Evolutionary conservation across 2,797 vertebrate genomes (phyloP), one percentile per base, ranked within the genome.

Genomic region (Amblyraja radiata): DNA sequence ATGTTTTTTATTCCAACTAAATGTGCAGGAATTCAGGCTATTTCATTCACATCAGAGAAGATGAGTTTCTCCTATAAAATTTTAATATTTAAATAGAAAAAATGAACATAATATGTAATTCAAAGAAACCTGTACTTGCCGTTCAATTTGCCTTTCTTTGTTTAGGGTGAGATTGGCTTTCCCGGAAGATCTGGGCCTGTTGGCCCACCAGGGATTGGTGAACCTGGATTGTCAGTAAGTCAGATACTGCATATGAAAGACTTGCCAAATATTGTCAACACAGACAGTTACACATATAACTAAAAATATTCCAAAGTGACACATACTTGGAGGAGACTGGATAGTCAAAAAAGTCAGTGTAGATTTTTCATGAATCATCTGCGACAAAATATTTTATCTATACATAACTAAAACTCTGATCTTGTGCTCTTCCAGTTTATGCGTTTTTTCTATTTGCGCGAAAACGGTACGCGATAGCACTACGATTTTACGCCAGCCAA

Each of bases 151-250:
- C 94, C 80, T 79, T 80, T 96, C 78, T 93, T 13, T 96, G 94
- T 95, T 18, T 94, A 99, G 98, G 98, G 98, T 94, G 97, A 98
- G 94, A 95, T 95, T 0, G 98, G 98, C 93, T 95, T 97, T 95
- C 97, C 96, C 94, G 98, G 98, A 39, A 96, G 97, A 94, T 93
- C 95, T 0, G 98, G 98, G 58, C 97, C 98, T 86, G 94, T 94
- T 93, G 98, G 98, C 81, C 97, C 97, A 58, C 96, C 95, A 0
- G 98, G 98, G 93, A 84, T 97, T 90, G 98, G 98, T 93, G 98
- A 98, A 95, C 95, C 95, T 58, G 98, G 98, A 93, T 94, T 94
- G 93, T 95, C 94, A 95, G 98, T 99, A 96, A 95, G 98, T 88
- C 36, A 97, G 93, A 68, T 94, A 28, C 93, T n/a, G 79, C 28